A percentile compares a stretch with the other conserved stretches of the same genome.
Evolutionary conservation across 2,113 vertebrate species (phyloP).

Genomic region (Stegastes partitus): DNA sequence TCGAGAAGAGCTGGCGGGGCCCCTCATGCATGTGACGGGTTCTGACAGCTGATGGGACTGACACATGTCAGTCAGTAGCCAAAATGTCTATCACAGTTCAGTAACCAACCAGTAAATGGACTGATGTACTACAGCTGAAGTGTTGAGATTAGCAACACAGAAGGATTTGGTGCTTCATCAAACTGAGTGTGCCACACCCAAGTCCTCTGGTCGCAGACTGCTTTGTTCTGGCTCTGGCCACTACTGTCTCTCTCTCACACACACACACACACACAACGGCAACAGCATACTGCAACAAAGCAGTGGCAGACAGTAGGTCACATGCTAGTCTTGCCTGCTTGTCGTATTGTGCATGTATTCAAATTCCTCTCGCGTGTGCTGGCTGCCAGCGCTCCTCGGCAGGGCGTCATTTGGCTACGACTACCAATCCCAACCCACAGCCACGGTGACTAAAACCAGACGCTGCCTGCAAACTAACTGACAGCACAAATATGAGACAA

Average conservation of each 20-base stretch:
- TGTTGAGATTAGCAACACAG: background rate
- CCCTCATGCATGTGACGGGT: no score
- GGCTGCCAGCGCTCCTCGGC: conserved; percentile 43
- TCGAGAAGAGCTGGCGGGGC: background rate
- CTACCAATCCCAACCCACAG: conserved; percentile 18
- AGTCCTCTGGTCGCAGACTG: conserved; percentile 67
- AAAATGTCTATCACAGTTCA: background rate
- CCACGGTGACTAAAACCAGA: conserved; percentile 56
- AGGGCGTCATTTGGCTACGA: conserved; percentile 47
- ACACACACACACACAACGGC: conserved; percentile 32
- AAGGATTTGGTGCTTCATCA: conserved; percentile 41
- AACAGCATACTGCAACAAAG: conserved; percentile 55
- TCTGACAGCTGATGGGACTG: no score
- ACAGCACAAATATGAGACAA: conserved; percentile 49
- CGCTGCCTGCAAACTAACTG: conserved; percentile 35
- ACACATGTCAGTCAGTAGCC: background rate
- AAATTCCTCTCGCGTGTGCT: conserved; percentile 58
- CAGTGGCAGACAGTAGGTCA: conserved; percentile 56
- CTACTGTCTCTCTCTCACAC: conserved; percentile 23
- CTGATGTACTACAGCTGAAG: background rate
- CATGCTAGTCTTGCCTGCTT: conserved; percentile 40
- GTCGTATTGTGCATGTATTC: conserved; percentile 42
- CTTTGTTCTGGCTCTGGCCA: conserved; percentile 75
- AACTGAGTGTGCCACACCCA: conserved; percentile 64
- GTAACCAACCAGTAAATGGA: no score